phyloP scores from a whole-genome alignment of 2,113 vertebrate genomes.

The Steatornis caripensis region DNA sequence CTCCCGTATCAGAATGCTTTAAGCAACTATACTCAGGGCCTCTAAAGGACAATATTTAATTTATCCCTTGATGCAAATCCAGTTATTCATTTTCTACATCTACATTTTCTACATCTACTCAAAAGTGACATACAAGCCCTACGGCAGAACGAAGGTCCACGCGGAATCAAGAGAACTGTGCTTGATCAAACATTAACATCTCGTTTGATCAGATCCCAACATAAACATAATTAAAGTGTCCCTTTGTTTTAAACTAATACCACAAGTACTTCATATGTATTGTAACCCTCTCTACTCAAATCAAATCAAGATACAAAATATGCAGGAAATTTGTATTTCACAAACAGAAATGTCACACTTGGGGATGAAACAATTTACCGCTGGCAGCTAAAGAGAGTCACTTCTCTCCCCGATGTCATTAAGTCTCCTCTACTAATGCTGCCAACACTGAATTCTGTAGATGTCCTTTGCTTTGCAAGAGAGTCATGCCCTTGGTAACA shows the following conservation, averaged over 20 bases:
- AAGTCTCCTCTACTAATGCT: background rate
- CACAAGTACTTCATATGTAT: background rate
- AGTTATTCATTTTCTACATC: background rate
- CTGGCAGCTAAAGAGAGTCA: background rate
- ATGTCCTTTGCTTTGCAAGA: background rate
- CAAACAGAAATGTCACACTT: background rate
- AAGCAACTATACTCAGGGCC: background rate
- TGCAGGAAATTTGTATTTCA: background rate
- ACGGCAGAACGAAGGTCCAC: background rate
- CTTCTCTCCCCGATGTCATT: background rate
- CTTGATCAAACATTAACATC: background rate
- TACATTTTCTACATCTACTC: background rate
- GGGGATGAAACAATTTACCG: background rate
- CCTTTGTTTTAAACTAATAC: background rate
- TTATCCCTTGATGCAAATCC: background rate
- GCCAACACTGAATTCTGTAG: background rate
- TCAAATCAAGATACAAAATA: background rate
- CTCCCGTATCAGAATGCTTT: background rate
- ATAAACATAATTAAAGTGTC: background rate
- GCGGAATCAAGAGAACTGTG: background rate
- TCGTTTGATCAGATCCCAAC: background rate
- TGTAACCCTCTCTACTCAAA: background rate
- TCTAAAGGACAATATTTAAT: background rate
- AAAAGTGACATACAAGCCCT: background rate
- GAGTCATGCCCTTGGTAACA: background rate